A percentile compares a stretch with the other conserved stretches of the same genome.
These are phyloP conservation scores for Emydocephalus ijimae DNA, from an alignment of 2,113 vertebrate species.

Conservation along the genomic window DNA sequence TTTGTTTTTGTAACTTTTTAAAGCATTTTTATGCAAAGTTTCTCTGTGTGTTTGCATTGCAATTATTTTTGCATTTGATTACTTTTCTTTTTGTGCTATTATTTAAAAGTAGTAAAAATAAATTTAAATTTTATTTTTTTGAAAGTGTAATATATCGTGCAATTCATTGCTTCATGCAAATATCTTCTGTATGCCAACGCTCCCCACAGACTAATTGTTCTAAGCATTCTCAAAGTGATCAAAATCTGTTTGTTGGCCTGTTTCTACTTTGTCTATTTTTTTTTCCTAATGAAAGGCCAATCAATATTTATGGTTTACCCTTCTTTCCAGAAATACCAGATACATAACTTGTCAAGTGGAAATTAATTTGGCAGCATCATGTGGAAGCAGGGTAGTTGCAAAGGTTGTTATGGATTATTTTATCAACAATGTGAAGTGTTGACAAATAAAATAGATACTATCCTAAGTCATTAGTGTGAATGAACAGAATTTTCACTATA, in stretches of 20 bases:
- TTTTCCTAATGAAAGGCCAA: rapidly evolving
- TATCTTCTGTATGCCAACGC: background rate
- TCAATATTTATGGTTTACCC: background rate
- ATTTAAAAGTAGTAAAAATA: background rate
- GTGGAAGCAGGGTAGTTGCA: background rate
- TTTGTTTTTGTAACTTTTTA: background rate
- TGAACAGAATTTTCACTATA: background rate
- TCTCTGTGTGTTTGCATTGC: background rate
- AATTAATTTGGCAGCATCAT: slow-evolving; percentile 18
- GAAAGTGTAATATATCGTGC: background rate
- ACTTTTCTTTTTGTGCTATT: background rate
- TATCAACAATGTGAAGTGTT: slow-evolving; percentile 31
- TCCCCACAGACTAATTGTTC: background rate
- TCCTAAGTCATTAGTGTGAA: slow-evolving; percentile 22
- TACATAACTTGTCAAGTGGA: slow-evolving; percentile 24
- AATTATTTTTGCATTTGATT: background rate
- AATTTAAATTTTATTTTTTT: background rate
- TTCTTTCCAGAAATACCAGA: slow-evolving; percentile 4
- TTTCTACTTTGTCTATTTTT: background rate
- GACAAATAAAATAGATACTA: slow-evolving; percentile 18
- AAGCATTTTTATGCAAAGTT: background rate
- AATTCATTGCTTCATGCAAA: background rate
- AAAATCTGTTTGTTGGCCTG: background rate
- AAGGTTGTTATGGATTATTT: slow-evolving; percentile 42
- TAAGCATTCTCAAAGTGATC: background rate